Percentiles rank a stretch among this genome's conserved stretches.
These are phyloP conservation scores for Plusia festucae DNA, from an alignment of 2,888 invertebrate genomes.

Conservation along the genomic window DNA sequence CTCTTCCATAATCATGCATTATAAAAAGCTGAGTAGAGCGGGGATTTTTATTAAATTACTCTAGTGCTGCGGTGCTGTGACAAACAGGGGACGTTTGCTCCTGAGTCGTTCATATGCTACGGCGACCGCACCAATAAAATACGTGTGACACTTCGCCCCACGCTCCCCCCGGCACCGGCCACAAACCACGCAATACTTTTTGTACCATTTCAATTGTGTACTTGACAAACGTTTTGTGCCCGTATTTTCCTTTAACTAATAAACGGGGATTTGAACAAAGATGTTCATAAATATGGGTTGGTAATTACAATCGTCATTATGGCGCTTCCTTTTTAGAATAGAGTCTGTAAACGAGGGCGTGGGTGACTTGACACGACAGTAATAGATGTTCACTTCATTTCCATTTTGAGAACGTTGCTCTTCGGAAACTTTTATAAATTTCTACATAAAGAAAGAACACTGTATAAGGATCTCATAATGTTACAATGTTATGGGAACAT, in stretches of 20 bases:
- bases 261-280: constrained; percentile 33
- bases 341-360: constrained; percentile 7
- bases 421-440: neutral
- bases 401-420: neutral
- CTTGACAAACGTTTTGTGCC: constrained; percentile 45
- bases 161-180: constrained; percentile 36
- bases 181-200: constrained; percentile 54
- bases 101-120: constrained; percentile 67
- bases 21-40: constrained; percentile 59
- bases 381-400: constrained; percentile 7
- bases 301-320: constrained; percentile 5
- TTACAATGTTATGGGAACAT: too few species aligned
- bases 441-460: neutral
- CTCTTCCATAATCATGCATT: constrained; percentile 50
- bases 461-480: too few species aligned
- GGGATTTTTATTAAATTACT: constrained; percentile 78
- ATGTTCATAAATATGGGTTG: neutral
- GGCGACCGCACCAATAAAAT: constrained; percentile 65
- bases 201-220: constrained; percentile 53
- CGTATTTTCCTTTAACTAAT: constrained; percentile 42
- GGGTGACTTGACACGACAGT: constrained; percentile 5
- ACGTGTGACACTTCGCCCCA: constrained; percentile 60
- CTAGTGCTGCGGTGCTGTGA: constrained; percentile 65
- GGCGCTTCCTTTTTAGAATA: constrained; percentile 1
- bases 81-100: constrained; percentile 71